Base-by-base conservation (phyloP, 2,888 invertebrate species). In the Crocallis elinguaria region DNA sequence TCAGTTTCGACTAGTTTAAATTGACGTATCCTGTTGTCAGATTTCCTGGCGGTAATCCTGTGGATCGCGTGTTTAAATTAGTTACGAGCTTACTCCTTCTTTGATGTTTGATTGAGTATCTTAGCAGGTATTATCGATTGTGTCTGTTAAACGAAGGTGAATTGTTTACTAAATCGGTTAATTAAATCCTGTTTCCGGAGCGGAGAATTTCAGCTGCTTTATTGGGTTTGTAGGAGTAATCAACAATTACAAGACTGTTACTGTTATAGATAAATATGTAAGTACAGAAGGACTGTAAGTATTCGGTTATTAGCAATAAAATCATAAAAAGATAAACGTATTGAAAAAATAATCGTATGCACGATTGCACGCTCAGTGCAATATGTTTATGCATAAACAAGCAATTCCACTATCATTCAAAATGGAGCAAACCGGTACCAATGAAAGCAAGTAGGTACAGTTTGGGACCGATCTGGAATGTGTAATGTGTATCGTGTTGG, bases 11-110 rank as follows among this genome's bases (percentile, higher is more conserved):
- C 80, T 84, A 81, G 83, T 85, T 84, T 81, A 82, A 89, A 89
- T 85, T 86, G 86, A 88, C 85, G 80, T 81, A 87, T 89, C 89
- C 89, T 89, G 89, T 82, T 81, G 84, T 86, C 80, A 78, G 83
- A 83, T 86, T 85, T 84, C 82, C 83, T 82, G 78, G 77, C 79
- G 81, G 83, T 86, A 83, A 86, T 86, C 83, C 81, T 78, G 71
- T 73, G 67, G 69, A 76, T 82, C 75, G 71, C 63, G 68, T 77
- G 77, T 79, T 79, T 80, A 80, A 83, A 80, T 84, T 80, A 80
- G 81, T 84, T 76, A 77, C 75, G 71, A 76, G 67, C 71, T 66
- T 64, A 60, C 67, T 71, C 41, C 60, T 62, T 63, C 80, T 84
- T 86, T 86, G 86, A 86, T 77, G 78, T 79, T 72, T 75, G 72